Conservation (phyloP, 1,140 invertebrate genomes). For the Homarus americanus region DNA sequence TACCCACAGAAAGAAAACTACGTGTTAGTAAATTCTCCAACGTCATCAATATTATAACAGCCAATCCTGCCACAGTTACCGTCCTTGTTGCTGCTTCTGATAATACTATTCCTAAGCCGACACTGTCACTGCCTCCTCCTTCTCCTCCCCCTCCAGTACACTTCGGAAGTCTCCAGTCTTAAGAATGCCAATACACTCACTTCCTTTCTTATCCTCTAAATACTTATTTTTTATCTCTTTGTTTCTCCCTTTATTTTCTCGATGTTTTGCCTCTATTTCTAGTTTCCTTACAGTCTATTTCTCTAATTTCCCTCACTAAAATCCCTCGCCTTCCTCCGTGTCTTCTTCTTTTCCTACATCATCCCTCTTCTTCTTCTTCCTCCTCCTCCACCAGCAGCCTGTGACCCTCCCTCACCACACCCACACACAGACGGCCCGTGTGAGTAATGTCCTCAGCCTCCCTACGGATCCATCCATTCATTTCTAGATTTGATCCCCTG, state of each 20-base stretch:
- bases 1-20: not conserved
- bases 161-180: not conserved
- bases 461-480: conserved; percentile 63
- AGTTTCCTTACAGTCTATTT: too few relatives aligned
- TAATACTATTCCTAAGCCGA: not conserved
- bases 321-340: too few relatives aligned
- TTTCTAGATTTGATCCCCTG: conserved; percentile 70
- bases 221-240: too few relatives aligned
- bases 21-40: not conserved
- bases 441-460: conserved; percentile 56
- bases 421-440: conserved; percentile 21
- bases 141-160: not conserved
- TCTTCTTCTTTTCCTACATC: too few relatives aligned
- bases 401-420: not conserved
- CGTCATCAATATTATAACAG: not conserved
- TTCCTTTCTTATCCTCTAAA: not conserved
- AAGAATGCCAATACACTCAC: not conserved
- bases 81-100: not conserved
- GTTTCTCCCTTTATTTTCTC: too few relatives aligned
- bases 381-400: not conserved
- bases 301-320: too few relatives aligned
- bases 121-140: not conserved
- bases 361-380: not conserved
- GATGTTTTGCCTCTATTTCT: too few relatives aligned
- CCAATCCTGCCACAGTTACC: not conserved